A percentile compares a stretch with the other conserved stretches of the same genome.
phyloP scores from a whole-genome alignment of 1,140 invertebrate species.

The Calephelis virginiensis region DNA sequence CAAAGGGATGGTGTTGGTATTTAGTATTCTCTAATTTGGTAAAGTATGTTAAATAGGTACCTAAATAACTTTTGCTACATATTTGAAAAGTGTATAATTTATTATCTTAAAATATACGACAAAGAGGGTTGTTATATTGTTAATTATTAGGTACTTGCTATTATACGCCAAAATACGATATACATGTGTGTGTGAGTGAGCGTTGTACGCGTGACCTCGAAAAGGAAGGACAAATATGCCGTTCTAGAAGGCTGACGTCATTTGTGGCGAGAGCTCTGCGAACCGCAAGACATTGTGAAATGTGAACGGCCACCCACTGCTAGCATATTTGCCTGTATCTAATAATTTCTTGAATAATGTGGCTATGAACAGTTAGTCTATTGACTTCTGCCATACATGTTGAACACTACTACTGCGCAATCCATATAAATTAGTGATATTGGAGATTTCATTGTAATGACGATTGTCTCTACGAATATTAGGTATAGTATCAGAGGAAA shows the following conservation, averaged over 20 bases:
- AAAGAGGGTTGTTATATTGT: conserved; percentile 13
- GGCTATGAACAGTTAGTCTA: conserved; percentile 71
- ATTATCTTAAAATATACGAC: conserved; percentile 1
- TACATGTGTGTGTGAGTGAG: conserved; percentile 65
- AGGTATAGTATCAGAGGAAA: conserved; percentile 66
- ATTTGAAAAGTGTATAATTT: conserved; percentile 3
- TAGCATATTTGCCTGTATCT: conserved; percentile 55
- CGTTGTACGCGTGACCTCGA: conserved; percentile 69
- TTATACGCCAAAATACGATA: conserved; percentile 50
- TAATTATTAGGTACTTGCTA: conserved; percentile 39
- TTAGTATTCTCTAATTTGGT: conserved; percentile 12
- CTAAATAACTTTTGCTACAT: background rate
- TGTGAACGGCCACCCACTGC: conserved; percentile 75
- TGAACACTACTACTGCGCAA: conserved; percentile 55
- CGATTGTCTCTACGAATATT: conserved; percentile 71
- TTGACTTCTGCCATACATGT: conserved; percentile 71
- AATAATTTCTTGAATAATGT: conserved; percentile 71
- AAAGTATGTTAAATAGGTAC: background rate
- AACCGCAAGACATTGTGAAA: conserved; percentile 73
- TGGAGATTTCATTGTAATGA: conserved; percentile 67
- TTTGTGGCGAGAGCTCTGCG: conserved; percentile 63
- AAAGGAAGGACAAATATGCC: conserved; percentile 61
- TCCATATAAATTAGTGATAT: conserved; percentile 60
- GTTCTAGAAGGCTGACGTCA: conserved; percentile 76
- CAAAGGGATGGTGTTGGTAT: conserved; percentile 27